A percentile compares a stretch with the other conserved stretches of the same genome.
These are phyloP conservation scores for Xenus cinereus DNA, from an alignment of 2,113 vertebrate species.

Conservation along the genomic window DNA sequence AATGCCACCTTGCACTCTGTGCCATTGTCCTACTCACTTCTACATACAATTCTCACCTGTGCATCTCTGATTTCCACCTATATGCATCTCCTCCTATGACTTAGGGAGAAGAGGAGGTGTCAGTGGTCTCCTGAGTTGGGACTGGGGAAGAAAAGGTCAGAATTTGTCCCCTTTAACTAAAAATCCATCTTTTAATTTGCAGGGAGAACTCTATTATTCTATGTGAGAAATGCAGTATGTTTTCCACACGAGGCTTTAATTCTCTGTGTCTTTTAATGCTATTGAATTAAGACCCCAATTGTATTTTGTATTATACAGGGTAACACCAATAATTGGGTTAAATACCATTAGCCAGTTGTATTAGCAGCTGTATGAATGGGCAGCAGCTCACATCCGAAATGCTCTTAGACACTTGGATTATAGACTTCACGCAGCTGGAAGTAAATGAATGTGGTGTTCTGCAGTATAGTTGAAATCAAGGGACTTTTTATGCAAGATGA, in stretches of 20 bases:
- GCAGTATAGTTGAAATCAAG: neutral
- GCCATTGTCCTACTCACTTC: neutral
- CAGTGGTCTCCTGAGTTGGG: neutral
- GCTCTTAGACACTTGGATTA: neutral
- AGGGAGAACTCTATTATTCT: neutral
- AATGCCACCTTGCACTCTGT: neutral
- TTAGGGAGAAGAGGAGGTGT: neutral
- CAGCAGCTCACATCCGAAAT: neutral
- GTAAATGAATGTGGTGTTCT: neutral
- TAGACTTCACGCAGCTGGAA: neutral
- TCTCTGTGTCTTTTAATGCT: neutral
- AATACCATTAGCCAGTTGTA: neutral
- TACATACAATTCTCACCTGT: neutral
- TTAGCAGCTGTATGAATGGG: neutral
- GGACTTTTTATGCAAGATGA: neutral
- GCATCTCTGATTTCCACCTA: neutral
- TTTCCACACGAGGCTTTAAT: neutral
- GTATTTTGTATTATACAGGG: neutral
- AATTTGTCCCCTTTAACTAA: neutral
- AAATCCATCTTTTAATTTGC: neutral
- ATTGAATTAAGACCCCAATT: neutral
- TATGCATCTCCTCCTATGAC: neutral
- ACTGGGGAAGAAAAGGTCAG: neutral
- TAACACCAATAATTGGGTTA: neutral
- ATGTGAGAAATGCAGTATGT: neutral